A percentile compares a stretch with the other conserved stretches of the same genome.
These are phyloP conservation scores for Latheticus oryzae DNA, from an alignment of 2,888 invertebrate genomes.

Conservation along the genomic window DNA sequence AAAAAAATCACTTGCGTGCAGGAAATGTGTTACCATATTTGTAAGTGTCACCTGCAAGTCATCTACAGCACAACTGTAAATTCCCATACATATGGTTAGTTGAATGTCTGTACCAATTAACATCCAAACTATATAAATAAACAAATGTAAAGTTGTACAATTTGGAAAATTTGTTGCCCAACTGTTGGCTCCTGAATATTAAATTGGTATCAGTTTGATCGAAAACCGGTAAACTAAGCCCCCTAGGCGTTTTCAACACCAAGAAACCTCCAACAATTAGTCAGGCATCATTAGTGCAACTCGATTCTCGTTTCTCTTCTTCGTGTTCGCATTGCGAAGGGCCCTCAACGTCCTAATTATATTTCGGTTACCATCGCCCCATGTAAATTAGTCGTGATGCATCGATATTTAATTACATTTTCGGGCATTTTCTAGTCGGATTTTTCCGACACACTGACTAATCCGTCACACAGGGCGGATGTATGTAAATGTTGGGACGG, in stretches of 20 bases:
- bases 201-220: not conserved
- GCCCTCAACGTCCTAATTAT: conserved; percentile 18
- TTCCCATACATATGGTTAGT: not conserved
- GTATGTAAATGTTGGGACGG: too few relatives aligned
- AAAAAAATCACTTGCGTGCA: too few relatives aligned
- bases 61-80: not conserved
- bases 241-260: not conserved
- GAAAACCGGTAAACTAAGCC: not conserved
- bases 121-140: not conserved
- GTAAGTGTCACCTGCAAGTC: conserved; percentile 16
- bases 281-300: conserved; percentile 16
- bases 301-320: not conserved
- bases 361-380: conserved; percentile 23
- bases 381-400: conserved; percentile 45
- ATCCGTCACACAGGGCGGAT: conserved; percentile 46
- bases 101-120: not conserved
- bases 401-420: conserved; percentile 52
- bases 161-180: not conserved
- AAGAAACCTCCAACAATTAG: conserved; percentile 25
- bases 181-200: too few relatives aligned
- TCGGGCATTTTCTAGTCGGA: conserved; percentile 45
- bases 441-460: conserved; percentile 47
- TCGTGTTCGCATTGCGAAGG: conserved; percentile 1
- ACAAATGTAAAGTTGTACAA: not conserved
- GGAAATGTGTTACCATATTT: conserved; percentile 12